Evolutionary conservation across 1,140 invertebrate species (phyloP).

Genomic region (Drosophila truncata): DNA sequence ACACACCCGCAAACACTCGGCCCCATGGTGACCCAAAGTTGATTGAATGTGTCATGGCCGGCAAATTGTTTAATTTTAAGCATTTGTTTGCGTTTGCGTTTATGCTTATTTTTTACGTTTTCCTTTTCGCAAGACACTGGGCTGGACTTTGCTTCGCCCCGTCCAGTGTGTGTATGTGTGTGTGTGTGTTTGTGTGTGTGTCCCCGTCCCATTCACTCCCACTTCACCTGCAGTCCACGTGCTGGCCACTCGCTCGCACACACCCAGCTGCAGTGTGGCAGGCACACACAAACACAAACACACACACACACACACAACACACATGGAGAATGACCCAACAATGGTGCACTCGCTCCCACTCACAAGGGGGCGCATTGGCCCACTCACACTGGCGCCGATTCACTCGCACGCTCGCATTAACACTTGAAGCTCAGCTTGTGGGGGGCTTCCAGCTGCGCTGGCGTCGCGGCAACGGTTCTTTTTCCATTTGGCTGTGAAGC

Average conservation of each 20-base stretch:
- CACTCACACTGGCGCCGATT: slow-evolving; percentile 3
- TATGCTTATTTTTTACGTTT: slow-evolving; percentile 17
- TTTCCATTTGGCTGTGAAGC: slow-evolving; percentile 81
- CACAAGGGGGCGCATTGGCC: not conserved
- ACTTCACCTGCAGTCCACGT: slow-evolving; percentile 48
- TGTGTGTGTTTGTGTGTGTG: not conserved
- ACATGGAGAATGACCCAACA: not conserved
- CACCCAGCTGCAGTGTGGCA: slow-evolving; percentile 26
- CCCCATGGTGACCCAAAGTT: slow-evolving; percentile 51
- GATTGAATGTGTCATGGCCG: slow-evolving; percentile 57
- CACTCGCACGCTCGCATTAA: slow-evolving; percentile 14
- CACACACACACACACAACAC: not conserved
- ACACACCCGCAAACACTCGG: slow-evolving; percentile 32
- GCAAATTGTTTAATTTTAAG: slow-evolving; percentile 54
- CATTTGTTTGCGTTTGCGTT: slow-evolving; percentile 41
- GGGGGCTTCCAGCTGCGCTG: slow-evolving; percentile 66
- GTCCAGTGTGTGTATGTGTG: too few species aligned
- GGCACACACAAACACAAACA: not conserved
- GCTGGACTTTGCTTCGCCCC: slow-evolving; percentile 32
- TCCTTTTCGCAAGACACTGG: slow-evolving; percentile 36
- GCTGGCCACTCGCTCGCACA: slow-evolving; percentile 27
- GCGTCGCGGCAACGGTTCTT: slow-evolving; percentile 71
- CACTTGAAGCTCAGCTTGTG: slow-evolving; percentile 11
- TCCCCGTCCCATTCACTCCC: slow-evolving; percentile 18
- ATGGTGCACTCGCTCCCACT: slow-evolving; percentile 14